Conservation (phyloP, 2,113 vertebrate species). For the Kobus ellipsiprymnus region DNA sequence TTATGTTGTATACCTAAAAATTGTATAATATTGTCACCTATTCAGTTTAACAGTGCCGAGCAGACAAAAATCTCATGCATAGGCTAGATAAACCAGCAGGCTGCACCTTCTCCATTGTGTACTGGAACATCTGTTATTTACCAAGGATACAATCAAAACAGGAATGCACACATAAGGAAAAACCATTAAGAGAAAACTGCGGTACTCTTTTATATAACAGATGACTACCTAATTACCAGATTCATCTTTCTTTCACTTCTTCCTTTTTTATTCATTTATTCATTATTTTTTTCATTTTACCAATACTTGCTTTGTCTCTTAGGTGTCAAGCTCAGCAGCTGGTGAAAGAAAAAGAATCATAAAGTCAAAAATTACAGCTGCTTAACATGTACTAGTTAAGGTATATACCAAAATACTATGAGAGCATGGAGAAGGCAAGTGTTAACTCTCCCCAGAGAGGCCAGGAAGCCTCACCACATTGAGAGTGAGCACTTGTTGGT, state of each 20-base stretch:
- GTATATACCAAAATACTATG: neutral
- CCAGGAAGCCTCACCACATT: neutral
- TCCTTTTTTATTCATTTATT: neutral
- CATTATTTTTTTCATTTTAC: neutral
- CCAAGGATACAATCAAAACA: neutral
- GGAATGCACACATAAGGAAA: neutral
- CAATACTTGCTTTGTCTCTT: conserved; percentile 10
- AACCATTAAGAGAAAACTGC: neutral
- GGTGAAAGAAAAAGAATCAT: neutral
- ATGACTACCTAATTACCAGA: neutral
- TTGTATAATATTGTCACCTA: neutral
- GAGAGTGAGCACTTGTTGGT: neutral
- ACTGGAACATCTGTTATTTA: neutral
- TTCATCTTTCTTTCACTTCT: neutral
- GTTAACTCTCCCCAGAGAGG: neutral
- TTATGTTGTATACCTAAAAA: neutral
- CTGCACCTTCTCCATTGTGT: neutral
- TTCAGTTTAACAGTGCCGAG: neutral
- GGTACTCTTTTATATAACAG: neutral
- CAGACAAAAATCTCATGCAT: neutral
- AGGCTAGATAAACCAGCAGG: neutral
- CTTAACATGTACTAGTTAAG: neutral
- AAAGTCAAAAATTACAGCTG: neutral
- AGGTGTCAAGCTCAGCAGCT: neutral
- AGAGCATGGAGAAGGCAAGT: neutral